phyloP scores from a whole-genome alignment of 2,113 vertebrate genomes.

The Psammodynastes pulverulentus region DNA sequence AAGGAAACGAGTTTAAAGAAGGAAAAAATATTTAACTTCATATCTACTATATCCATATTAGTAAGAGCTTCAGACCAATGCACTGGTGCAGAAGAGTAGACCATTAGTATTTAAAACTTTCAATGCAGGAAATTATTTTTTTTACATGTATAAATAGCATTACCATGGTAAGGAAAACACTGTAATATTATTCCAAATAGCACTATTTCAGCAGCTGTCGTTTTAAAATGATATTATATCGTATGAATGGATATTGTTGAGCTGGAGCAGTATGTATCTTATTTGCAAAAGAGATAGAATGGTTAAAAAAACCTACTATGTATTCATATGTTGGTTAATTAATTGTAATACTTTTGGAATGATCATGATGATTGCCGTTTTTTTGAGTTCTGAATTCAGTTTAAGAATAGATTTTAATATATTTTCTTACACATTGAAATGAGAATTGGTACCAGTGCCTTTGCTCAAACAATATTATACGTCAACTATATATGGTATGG shows the following conservation, averaged over 20 bases:
- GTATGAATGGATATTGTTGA: conserved; percentile 18
- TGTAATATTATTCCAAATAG: conserved; percentile 24
- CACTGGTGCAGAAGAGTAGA: conserved; percentile 44
- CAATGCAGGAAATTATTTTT: conserved; percentile 53
- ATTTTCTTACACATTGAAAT: conserved; percentile 39
- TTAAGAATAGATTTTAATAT: conserved; percentile 20
- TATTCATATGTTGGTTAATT: neutral
- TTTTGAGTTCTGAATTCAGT: conserved; percentile 28
- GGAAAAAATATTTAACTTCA: conserved; percentile 46
- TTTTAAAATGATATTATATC: conserved; percentile 26
- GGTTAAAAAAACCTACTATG: conserved; percentile 22
- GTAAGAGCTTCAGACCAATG: conserved; percentile 57
- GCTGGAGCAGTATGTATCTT: conserved; percentile 22
- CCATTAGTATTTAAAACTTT: conserved; percentile 52
- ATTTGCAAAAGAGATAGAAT: neutral
- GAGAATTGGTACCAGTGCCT: conserved; percentile 34
- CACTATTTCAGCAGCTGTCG: conserved; percentile 35
- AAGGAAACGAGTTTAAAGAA: conserved; percentile 55
- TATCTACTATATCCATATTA: conserved; percentile 38
- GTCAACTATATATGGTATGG: conserved; percentile 47
- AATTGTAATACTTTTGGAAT: conserved; percentile 10
- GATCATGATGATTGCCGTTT: neutral
- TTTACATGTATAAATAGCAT: conserved; percentile 34
- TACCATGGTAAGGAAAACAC: neutral
- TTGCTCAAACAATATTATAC: conserved; percentile 43